Percentiles rank a stretch among this genome's conserved stretches.
phyloP scores from a whole-genome alignment of 2,797 vertebrate species.

The Lates japonicus region DNA sequence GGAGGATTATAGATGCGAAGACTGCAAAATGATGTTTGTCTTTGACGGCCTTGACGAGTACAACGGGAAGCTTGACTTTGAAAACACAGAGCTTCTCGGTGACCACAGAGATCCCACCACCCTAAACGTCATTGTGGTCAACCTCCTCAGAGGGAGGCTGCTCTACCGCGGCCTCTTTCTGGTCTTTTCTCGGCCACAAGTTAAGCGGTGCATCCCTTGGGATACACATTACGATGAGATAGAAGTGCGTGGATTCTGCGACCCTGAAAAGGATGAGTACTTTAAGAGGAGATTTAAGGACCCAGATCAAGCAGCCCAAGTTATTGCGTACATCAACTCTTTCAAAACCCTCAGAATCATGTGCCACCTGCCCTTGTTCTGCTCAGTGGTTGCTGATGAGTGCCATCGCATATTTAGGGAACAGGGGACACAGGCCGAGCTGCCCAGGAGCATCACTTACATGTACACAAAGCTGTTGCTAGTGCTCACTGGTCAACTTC shows the following conservation, averaged over 20 bases:
- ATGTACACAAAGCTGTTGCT: slow-evolving; percentile 83
- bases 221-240: slow-evolving; percentile 62
- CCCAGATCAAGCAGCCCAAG: slow-evolving; percentile 65
- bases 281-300: slow-evolving; percentile 80
- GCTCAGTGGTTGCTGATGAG: slow-evolving; percentile 67
- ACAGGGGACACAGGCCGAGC: slow-evolving; percentile 23
- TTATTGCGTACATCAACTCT: slow-evolving; percentile 74
- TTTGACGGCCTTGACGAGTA: slow-evolving; percentile 86
- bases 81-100: slow-evolving; percentile 50
- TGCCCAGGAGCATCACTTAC: slow-evolving; percentile 77
- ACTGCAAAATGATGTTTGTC: slow-evolving; percentile 79
- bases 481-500: slow-evolving; percentile 46
- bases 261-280: slow-evolving; percentile 77
- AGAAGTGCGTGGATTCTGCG: slow-evolving; percentile 82
- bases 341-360: slow-evolving; percentile 82
- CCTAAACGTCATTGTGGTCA: slow-evolving; percentile 75
- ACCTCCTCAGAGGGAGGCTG: slow-evolving; percentile 81
- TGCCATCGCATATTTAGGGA: slow-evolving; percentile 59
- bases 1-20: slow-evolving; percentile 38
- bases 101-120: slow-evolving; percentile 32
- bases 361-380: slow-evolving; percentile 87
- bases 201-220: slow-evolving; percentile 62
- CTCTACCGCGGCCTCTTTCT: slow-evolving; percentile 53
- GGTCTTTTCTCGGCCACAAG: slow-evolving; percentile 70
- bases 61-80: slow-evolving; percentile 68